A percentile compares a stretch with the other conserved stretches of the same genome.
Conservation (phyloP, 2,888 invertebrate genomes). For the Mellilla xanthometata region DNA sequence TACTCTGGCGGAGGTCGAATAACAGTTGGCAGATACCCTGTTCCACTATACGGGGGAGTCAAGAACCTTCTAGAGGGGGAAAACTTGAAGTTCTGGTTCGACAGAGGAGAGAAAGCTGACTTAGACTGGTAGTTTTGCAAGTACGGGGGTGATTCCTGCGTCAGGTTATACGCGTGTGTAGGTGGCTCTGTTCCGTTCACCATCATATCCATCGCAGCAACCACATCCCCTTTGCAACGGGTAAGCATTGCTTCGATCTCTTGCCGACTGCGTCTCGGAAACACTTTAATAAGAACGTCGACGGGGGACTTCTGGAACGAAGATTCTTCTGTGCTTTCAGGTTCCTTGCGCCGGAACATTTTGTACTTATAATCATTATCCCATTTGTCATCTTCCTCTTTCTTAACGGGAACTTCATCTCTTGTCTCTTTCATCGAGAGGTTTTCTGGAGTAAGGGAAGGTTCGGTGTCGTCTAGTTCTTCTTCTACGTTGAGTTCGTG, state of each 20-base stretch:
- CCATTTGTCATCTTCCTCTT: conserved; percentile 77
- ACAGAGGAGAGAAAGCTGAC: conserved; percentile 91
- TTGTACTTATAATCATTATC: conserved; percentile 70
- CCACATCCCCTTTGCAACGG: conserved; percentile 93
- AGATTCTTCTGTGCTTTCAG: conserved; percentile 34
- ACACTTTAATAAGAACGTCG: conserved; percentile 94
- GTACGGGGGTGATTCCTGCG: conserved; percentile 72
- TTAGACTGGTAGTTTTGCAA: conserved; percentile 80
- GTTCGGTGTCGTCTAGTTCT: conserved; percentile 77
- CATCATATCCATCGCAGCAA: conserved; percentile 96
- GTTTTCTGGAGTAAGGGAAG: conserved; percentile 89
- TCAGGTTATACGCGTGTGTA: conserved; percentile 61
- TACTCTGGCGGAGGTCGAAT: conserved; percentile 83
- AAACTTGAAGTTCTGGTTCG: conserved; percentile 83
- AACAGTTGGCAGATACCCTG: conserved; percentile 91
- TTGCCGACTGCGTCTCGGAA: conserved; percentile 92
- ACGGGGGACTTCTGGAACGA: conserved; percentile 87
- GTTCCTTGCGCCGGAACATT: conserved; percentile 60
- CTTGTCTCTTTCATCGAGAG: conserved; percentile 88
- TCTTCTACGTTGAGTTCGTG: conserved; percentile 82
- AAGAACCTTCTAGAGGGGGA: conserved; percentile 89
- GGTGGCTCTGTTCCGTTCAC: conserved; percentile 83
- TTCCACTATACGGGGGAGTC: conserved; percentile 91
- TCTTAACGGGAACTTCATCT: conserved; percentile 73
- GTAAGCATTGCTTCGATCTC: conserved; percentile 94